These are phyloP conservation scores for Hippocampus mohnikei DNA, from an alignment of 2,113 vertebrate genomes.

Conservation along the genomic window DNA sequence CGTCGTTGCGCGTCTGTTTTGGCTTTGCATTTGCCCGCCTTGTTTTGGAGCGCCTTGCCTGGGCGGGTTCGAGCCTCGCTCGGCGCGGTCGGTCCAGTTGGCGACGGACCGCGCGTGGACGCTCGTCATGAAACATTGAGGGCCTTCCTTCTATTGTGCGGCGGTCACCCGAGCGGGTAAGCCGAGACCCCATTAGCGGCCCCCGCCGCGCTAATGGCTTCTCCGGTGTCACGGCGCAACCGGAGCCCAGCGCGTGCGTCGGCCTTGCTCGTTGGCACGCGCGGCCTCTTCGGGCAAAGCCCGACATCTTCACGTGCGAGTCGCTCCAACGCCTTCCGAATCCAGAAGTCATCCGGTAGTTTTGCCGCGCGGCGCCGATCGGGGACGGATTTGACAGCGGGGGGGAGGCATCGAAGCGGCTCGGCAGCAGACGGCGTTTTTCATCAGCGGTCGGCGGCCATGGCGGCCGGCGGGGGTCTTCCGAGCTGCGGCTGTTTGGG, in stretches of 20 bases:
- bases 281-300: background rate
- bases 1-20: background rate
- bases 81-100: no score
- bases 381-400: constrained; percentile 7
- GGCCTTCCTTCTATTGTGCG: constrained; percentile 38
- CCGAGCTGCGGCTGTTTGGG: constrained; percentile 66
- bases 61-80: background rate
- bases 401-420: constrained; percentile 9
- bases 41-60: background rate
- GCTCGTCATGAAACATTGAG: constrained; percentile 57
- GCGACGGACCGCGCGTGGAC: background rate
- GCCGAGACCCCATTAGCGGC: constrained; percentile 61
- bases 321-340: background rate
- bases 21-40: no score
- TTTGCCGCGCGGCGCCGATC: background rate
- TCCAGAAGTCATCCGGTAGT: background rate
- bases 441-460: constrained; percentile 9
- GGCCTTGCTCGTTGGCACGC: background rate
- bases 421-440: background rate
- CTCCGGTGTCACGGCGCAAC: constrained; percentile 52
- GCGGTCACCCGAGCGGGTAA: constrained; percentile 52
- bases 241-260: constrained; percentile 24
- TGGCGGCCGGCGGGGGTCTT: constrained; percentile 52
- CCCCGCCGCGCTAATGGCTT: constrained; percentile 58
- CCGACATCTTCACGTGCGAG: background rate